Evolutionary conservation across 2,113 vertebrate species (phyloP).

Genomic region (Prunella fulvescens): DNA sequence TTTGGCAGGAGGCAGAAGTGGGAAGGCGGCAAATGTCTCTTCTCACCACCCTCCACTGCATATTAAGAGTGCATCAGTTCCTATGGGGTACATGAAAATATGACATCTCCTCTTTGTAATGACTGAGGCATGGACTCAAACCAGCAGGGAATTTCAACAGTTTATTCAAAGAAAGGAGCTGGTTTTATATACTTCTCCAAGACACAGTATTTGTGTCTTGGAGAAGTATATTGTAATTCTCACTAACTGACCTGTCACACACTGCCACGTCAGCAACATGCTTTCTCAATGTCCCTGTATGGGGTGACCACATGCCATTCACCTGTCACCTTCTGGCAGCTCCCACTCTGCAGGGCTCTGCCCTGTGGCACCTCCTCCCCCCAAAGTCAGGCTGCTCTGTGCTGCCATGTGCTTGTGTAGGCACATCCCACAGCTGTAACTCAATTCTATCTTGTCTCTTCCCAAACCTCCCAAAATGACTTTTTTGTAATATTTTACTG

Average conservation of each 20-base stretch:
- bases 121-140: background rate
- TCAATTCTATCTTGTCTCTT: background rate
- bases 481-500: background rate
- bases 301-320: background rate
- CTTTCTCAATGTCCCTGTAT: background rate
- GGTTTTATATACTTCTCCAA: background rate
- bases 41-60: accelerated
- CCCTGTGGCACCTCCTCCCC: background rate
- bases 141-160: no score
- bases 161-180: background rate
- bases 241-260: background rate
- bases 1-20: background rate
- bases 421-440: background rate
- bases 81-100: background rate
- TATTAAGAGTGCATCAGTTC: background rate
- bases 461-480: background rate
- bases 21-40: accelerated
- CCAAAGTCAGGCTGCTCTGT: background rate
- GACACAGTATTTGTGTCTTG: no score
- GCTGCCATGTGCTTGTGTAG: background rate
- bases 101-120: background rate
- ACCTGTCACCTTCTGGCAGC: background rate
- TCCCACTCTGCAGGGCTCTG: background rate
- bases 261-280: background rate
- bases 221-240: background rate